Evolutionary conservation across 2,113 vertebrate genomes (phyloP), one percentile per base, ranked within the genome.

Genomic region (Chelonoidis abingdonii): DNA sequence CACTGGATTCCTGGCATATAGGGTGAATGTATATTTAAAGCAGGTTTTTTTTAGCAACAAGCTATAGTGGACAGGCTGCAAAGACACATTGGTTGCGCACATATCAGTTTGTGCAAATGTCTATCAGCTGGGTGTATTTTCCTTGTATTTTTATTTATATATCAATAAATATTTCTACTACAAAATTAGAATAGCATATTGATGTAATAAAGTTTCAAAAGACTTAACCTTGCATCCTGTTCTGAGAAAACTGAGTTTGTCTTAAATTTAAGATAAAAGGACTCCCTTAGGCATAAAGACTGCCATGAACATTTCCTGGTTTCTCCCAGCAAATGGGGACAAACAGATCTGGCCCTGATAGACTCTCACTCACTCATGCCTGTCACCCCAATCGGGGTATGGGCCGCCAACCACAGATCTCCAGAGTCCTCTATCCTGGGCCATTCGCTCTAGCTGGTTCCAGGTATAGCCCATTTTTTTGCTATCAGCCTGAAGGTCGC

Each of bases 281-380:
- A 93, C 49, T 93, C 96, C 72, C 80, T 76, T 29, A 87, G 88
- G 65, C 62, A 85, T 49, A 44, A 78, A 78, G 86, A 44, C 79
- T 96, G 92, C 81, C 86, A 92, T 89, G 94, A 93, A 89, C 5
- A 93, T 84, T 92, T 91, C 90, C 87, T 90, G 91, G 44, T 83
- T 93, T 76, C 80, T 82, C 57, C 57, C 80, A 84, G 89, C 10
- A 53, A 89, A 89, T 0, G 4, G 35, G 62, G 35, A 69, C 31
- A 69, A 69, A 69, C 35, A 35, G 59, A 69, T 35, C 35, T 69
- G 35, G 17, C 62, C 17, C 11, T n/a, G 35, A 69, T 35, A 89
- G 97, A 41, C 41, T 41, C 41, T 41, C 41, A 41, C 41, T 41
- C 41, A 41, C 4, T 41, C 41, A 41, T 41, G 41, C 41, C 41